A percentile compares a stretch with the other conserved stretches of the same genome.
These are phyloP conservation scores for Drosophila demipolita DNA, from an alignment of 2,888 invertebrate genomes.

Conservation along the genomic window DNA sequence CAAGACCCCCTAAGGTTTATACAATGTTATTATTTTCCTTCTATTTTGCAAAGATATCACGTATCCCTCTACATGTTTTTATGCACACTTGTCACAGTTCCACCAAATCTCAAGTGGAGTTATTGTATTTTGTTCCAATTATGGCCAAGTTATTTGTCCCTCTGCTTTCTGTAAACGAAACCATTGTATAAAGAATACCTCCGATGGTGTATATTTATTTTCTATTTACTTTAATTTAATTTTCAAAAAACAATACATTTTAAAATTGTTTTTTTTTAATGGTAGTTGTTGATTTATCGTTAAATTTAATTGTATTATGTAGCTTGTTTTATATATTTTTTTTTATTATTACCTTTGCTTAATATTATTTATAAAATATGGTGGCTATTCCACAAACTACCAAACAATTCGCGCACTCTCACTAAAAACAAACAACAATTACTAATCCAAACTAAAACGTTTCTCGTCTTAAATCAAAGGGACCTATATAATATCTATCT, in stretches of 20 bases:
- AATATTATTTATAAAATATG: slow-evolving; percentile 17
- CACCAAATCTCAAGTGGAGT: slow-evolving; percentile 24
- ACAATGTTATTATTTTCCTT: slow-evolving; percentile 40
- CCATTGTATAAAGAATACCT: slow-evolving; percentile 33
- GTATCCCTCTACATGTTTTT: slow-evolving; percentile 5
- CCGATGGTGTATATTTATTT: slow-evolving; percentile 30
- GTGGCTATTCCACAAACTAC: slow-evolving; percentile 44
- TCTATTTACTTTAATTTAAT: background rate
- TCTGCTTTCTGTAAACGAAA: slow-evolving; percentile 8
- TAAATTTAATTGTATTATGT: slow-evolving; percentile 4
- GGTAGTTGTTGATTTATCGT: slow-evolving; percentile 2
- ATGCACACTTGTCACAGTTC: slow-evolving; percentile 31
- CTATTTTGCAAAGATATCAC: slow-evolving; percentile 32
- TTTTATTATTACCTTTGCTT: slow-evolving; percentile 9
- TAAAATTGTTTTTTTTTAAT: background rate
- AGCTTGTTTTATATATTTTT: background rate
- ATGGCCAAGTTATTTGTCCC: slow-evolving; percentile 44
- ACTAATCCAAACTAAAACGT: slow-evolving; percentile 40
- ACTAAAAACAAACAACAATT: slow-evolving; percentile 18
- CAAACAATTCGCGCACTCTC: slow-evolving; percentile 40
- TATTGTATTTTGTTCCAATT: slow-evolving; percentile 25
- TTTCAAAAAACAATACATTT: background rate
- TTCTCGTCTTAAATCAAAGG: background rate
- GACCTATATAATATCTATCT: slow-evolving; percentile 6
- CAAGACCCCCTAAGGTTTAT: slow-evolving; percentile 57